phyloP scores from a whole-genome alignment of 2,797 vertebrate genomes.

The Cirrhinus molitorella region DNA sequence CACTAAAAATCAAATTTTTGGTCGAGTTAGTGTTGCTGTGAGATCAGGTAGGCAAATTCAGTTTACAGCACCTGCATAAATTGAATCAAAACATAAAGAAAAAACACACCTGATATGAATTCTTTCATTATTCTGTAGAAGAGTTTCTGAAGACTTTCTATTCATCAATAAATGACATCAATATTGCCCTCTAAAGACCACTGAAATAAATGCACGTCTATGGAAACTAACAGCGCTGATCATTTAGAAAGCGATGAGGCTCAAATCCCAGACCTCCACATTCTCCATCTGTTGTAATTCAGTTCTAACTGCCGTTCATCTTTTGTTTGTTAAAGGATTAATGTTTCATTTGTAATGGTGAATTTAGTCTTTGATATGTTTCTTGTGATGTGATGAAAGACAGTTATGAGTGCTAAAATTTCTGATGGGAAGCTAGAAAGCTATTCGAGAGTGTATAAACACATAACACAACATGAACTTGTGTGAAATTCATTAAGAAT shows the following conservation, averaged over 20 bases:
- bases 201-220: background rate
- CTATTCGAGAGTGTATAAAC: conserved; percentile 26
- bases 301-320: conserved; percentile 41
- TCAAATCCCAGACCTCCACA: conserved; percentile 38
- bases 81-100: background rate
- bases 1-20: background rate
- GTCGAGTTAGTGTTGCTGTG: background rate
- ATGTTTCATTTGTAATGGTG: conserved; percentile 32
- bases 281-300: conserved; percentile 42
- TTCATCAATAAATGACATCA: background rate
- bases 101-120: background rate
- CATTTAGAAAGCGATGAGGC: conserved; percentile 35
- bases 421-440: conserved; percentile 30
- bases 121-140: background rate
- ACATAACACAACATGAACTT: conserved; percentile 9
- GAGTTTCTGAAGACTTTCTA: background rate
- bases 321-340: conserved; percentile 44
- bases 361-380: conserved; percentile 43
- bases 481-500: conserved; percentile 13
- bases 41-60: background rate
- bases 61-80: background rate
- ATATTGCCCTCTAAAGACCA: background rate
- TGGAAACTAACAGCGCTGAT: background rate
- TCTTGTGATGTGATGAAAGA: conserved; percentile 20
- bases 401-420: conserved; percentile 20